phyloP scores from a whole-genome alignment of 2,888 invertebrate genomes.

The Orchesella flavescens region DNA sequence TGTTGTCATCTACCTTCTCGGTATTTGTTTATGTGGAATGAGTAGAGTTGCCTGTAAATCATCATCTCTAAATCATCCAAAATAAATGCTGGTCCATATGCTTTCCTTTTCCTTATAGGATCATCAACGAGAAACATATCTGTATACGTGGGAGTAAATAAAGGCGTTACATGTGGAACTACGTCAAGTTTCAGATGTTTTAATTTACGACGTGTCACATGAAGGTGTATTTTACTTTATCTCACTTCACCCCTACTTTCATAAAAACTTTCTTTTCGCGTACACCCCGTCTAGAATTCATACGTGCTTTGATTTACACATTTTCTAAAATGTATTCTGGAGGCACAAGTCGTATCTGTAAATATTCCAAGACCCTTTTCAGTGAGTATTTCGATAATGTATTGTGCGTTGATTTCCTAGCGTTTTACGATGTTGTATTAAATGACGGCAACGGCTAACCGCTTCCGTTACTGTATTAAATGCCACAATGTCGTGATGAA shows the following conservation, averaged over 20 bases:
- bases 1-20: not conserved
- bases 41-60: not conserved
- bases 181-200: conserved; percentile 32
- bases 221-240: conserved; percentile 42
- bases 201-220: conserved; percentile 55
- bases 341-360: no score
- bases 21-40: not conserved
- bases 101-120: not conserved
- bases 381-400: not conserved
- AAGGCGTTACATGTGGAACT: conserved; percentile 44
- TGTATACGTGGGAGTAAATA: conserved; percentile 43
- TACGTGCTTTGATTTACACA: not conserved
- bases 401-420: not conserved
- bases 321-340: not conserved
- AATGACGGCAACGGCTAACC: no score
- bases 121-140: no score
- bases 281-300: no score
- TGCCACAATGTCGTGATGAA: no score
- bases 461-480: no score
- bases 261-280: conserved; percentile 3
- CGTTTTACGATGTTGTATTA: not conserved
- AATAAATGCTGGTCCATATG: not conserved
- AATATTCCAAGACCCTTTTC: not conserved
- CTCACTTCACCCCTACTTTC: conserved; percentile 42
- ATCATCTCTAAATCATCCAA: not conserved